A percentile compares a stretch with the other conserved stretches of the same genome.
Conservation (phyloP, 2,888 invertebrate species). For the Lepidochitona cinerea region DNA sequence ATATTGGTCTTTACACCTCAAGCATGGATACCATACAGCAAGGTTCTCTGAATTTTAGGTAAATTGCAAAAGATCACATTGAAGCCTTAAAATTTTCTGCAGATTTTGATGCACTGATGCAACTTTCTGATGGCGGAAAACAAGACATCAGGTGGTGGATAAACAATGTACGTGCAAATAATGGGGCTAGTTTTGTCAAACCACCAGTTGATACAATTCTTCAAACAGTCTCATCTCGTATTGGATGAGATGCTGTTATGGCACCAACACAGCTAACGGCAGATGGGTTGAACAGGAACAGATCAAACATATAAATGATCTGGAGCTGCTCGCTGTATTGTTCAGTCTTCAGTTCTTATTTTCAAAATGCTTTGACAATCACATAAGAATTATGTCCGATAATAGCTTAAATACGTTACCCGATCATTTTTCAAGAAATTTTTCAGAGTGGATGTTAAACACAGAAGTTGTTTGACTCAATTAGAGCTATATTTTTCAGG, state of each 20-base stretch:
- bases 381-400: neutral
- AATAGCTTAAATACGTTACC: neutral
- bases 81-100: neutral
- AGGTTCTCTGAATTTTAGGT: neutral
- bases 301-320: neutral
- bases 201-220: neutral
- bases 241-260: slow-evolving; percentile 1
- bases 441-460: slow-evolving; percentile 7
- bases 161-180: neutral
- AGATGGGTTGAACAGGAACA: neutral
- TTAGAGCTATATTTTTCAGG: neutral
- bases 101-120: neutral
- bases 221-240: neutral
- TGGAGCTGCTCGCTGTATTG: neutral
- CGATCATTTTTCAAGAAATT: slow-evolving; percentile 4
- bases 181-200: neutral
- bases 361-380: neutral
- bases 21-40: neutral
- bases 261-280: neutral
- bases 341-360: neutral
- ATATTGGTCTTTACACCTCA: neutral
- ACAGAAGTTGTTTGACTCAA: neutral
- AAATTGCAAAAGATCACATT: neutral
- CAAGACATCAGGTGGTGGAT: slow-evolving; percentile 1
- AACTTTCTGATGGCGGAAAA: neutral